These are phyloP conservation scores for Setipinna tenuifilis DNA, from an alignment of 2,797 vertebrate species.

Conservation along the genomic window DNA sequence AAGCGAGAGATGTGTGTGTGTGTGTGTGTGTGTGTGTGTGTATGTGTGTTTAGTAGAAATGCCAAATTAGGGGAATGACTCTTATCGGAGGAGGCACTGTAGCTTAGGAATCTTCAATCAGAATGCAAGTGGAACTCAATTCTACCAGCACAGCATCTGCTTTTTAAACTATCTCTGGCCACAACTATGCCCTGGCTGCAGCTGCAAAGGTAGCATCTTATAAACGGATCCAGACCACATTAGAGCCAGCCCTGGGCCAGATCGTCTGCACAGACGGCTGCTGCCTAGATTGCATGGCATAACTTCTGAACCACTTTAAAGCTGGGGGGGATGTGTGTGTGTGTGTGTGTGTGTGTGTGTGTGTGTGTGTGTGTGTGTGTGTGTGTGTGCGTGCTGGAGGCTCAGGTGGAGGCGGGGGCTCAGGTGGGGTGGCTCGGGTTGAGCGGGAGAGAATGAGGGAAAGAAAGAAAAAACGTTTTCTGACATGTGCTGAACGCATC, in stretches of 20 bases:
- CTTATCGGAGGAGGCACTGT: background rate
- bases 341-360: too few species aligned
- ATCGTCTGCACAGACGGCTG: background rate
- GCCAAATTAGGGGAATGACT: background rate
- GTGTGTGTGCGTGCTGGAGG: too few species aligned
- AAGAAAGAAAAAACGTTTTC: conserved; percentile 43
- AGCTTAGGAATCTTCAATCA: background rate
- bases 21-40: background rate
- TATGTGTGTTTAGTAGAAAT: conserved; percentile 7
- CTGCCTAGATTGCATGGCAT: background rate
- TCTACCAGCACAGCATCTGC: background rate
- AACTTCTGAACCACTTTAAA: background rate
- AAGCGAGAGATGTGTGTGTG: too few species aligned
- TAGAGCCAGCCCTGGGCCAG: background rate
- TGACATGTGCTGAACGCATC: conserved; percentile 64
- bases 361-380: too few species aligned
- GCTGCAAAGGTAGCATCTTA: too few species aligned
- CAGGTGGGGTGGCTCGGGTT: too few species aligned
- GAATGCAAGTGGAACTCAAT: background rate
- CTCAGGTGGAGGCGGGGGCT: too few species aligned
- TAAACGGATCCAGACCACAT: background rate
- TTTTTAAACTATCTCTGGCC: background rate
- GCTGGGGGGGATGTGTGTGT: background rate
- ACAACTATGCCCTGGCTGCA: background rate
- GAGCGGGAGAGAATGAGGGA: background rate